Percentiles rank a stretch among this genome's conserved stretches.
phyloP scores from a whole-genome alignment of 1,140 invertebrate genomes.

The Bombus superbus region DNA sequence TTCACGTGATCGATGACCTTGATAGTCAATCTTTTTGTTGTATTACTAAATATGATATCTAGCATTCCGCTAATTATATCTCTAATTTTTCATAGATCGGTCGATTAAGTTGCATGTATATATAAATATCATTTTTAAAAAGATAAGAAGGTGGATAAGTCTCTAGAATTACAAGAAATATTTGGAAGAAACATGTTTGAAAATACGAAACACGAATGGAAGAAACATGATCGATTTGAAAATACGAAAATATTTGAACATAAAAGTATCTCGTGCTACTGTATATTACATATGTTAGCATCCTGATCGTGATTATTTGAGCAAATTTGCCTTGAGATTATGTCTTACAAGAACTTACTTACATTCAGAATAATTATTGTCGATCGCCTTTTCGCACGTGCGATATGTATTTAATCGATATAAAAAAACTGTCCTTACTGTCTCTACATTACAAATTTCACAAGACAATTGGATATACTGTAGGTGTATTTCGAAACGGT shows the following conservation, averaged over 20 bases:
- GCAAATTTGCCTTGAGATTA: background rate
- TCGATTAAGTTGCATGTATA: background rate
- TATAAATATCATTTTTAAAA: background rate
- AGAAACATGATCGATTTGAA: too few relatives aligned
- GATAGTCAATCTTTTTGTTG: background rate
- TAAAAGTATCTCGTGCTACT: background rate
- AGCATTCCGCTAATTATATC: background rate
- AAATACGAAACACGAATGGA: background rate
- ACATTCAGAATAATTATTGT: background rate
- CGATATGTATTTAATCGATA: background rate
- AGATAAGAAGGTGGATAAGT: background rate
- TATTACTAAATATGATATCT: background rate
- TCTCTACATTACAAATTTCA: background rate
- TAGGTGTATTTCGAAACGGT: background rate
- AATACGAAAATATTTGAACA: background rate
- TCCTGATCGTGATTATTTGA: background rate
- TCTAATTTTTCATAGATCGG: background rate
- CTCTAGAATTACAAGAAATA: background rate
- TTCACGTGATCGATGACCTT: background rate
- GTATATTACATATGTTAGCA: too few relatives aligned
- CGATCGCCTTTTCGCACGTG: background rate
- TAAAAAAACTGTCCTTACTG: background rate
- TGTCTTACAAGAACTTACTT: background rate
- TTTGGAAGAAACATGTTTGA: background rate
- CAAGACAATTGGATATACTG: background rate